Percentiles rank a stretch among this genome's conserved stretches.
phyloP scores from a whole-genome alignment of 2,113 vertebrate species.

The Phalacrocorax aristotelis region DNA sequence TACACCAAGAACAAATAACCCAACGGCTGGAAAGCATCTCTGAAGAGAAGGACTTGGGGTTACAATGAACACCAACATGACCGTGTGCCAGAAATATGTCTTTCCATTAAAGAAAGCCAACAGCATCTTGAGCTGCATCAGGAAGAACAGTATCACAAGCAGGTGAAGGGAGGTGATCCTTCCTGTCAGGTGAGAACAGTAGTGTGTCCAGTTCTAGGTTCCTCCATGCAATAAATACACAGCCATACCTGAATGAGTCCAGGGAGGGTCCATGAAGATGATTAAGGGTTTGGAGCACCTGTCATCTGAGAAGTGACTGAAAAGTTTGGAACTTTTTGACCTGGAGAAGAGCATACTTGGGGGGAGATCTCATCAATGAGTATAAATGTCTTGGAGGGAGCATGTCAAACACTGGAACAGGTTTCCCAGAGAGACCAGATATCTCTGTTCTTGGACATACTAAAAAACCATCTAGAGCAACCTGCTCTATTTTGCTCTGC shows the following conservation, averaged over 20 bases:
- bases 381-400: rapidly evolving
- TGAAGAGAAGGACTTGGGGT: neutral
- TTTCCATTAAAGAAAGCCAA: neutral
- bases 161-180: neutral
- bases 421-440: neutral
- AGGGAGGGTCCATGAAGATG: rapidly evolving
- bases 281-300: neutral
- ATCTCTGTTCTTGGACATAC: neutral
- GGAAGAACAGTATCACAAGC: neutral
- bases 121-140: neutral
- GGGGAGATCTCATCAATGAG: rapidly evolving
- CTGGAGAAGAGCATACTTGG: neutral
- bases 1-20: neutral
- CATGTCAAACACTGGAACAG: neutral
- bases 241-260: rapidly evolving
- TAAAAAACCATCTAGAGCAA: neutral
- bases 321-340: neutral
- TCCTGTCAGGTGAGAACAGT: neutral
- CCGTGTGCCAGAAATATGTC: neutral
- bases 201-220: neutral
- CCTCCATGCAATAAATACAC: neutral
- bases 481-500: neutral
- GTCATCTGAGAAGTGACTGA: neutral
- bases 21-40: neutral
- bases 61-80: too few relatives aligned